These are phyloP conservation scores for Andrena trimmerana DNA, from an alignment of 2,888 invertebrate genomes.

Conservation along the genomic window DNA sequence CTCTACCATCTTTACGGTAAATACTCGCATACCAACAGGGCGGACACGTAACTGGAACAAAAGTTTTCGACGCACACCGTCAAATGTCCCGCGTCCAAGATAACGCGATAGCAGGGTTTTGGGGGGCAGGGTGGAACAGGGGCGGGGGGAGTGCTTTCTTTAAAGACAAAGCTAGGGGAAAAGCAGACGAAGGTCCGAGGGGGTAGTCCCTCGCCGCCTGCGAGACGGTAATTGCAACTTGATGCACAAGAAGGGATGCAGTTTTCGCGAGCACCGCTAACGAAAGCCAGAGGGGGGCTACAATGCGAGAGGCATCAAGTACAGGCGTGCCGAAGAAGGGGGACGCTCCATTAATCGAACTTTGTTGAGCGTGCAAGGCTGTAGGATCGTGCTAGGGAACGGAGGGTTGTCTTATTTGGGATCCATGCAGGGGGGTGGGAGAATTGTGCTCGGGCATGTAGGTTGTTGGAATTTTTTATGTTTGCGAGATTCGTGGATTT, in stretches of 20 bases:
- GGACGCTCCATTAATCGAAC: slow-evolving; percentile 11
- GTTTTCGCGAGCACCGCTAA: slow-evolving; percentile 24
- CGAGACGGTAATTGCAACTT: slow-evolving; percentile 57
- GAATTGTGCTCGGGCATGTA: too few relatives aligned
- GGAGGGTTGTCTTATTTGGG: neutral
- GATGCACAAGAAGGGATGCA: slow-evolving; percentile 31
- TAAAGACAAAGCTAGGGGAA: slow-evolving; percentile 43
- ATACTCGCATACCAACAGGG: slow-evolving; percentile 38
- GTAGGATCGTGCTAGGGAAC: neutral
- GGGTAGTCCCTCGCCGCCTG: slow-evolving; percentile 32
- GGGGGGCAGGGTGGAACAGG: slow-evolving; percentile 10
- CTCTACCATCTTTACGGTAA: slow-evolving; percentile 32
- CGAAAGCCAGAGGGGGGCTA: slow-evolving; percentile 10
- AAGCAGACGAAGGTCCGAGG: slow-evolving; percentile 9
- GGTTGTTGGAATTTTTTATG: too few relatives aligned
- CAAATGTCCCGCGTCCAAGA: slow-evolving; percentile 53
- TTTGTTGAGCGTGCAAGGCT: slow-evolving; percentile 4
- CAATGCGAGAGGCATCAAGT: slow-evolving; percentile 1
- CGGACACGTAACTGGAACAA: slow-evolving; percentile 63
- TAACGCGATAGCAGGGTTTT: slow-evolving; percentile 42
- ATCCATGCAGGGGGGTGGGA: too few relatives aligned
- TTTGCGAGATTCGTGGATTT: neutral
- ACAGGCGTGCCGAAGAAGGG: neutral
- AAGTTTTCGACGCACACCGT: slow-evolving; percentile 69
- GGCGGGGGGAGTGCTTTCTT: slow-evolving; percentile 42